Evolutionary conservation across 2,797 vertebrate genomes (phyloP), one percentile per base, ranked within the genome.

Genomic region (Sphenodon punctatus): DNA sequence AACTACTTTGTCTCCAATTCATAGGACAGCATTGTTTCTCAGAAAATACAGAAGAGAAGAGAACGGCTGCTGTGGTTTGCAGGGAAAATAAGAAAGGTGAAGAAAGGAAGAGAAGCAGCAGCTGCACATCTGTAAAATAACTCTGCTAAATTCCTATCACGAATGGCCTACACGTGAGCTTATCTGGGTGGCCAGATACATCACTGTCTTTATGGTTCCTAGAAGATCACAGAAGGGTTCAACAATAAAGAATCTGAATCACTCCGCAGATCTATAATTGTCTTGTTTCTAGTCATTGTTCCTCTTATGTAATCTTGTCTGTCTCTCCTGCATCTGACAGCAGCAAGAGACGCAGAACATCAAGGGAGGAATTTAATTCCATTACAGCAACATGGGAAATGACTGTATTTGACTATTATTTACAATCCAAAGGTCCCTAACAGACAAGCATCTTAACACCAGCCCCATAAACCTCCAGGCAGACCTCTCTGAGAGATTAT

Each of bases 41-140:
- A n/a, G 6, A 8, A 51, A 7, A 17, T 78, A 55, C 65, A 65
- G 76, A 67, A 53, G n/a, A 66, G 36, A 82, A 63, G 51, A 23
- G 38, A 67, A 34, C 60, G 63, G 17, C 6, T 32, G 13, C 8
- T 67, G 3, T 16, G 14, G 49, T 8, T 15, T 3, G 15, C 49
- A 15, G 14, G n/a, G 8, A 23, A 61, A 38, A 19, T 67, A 65
- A 34, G 60, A 25, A 72, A 4, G 49, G 7, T 22, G 36, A 4
- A 60, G 27, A 8, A 68, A 16, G 23, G 43, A 75, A 15, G 38
- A 74, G 27, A 16, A 42, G 61, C 32, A 83, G 23, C 14, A 65
- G 42, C 5, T 46, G 20, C 1, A 30, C 19, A n/a, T 61, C 67
- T 75, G 19, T 34, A 65, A 38, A 67, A 30, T 23, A 86, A 32